Percentiles rank a stretch among this genome's conserved stretches.
These are phyloP conservation scores for Microtus pennsylvanicus DNA, from an alignment of 2,113 vertebrate species.

Conservation along the genomic window DNA sequence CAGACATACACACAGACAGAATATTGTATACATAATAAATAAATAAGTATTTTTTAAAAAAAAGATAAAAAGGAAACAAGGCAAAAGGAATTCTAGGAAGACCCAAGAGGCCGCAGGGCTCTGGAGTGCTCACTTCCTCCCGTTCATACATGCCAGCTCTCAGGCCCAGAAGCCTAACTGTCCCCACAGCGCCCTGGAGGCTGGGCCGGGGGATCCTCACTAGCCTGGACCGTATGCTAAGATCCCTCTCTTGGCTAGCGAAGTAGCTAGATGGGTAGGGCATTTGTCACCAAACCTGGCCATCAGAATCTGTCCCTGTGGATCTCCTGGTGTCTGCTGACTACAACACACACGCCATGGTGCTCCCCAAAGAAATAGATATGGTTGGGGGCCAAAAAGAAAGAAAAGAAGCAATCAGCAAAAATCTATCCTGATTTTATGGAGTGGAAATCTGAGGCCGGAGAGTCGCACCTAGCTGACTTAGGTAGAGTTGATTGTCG, in stretches of 20 bases:
- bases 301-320: neutral
- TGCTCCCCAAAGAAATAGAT: neutral
- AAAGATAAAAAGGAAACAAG: neutral
- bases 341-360: too few species aligned
- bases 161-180: neutral
- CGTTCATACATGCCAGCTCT: neutral
- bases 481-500: neutral
- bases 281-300: neutral
- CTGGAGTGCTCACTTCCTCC: fast-evolving
- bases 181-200: neutral
- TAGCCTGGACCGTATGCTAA: neutral
- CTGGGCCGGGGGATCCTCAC: too few species aligned
- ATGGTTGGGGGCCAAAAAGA: neutral
- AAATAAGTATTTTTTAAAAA: neutral
- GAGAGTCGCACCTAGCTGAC: neutral
- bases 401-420: neutral
- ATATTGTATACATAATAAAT: too few species aligned
- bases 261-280: neutral
- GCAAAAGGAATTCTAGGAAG: too few species aligned
- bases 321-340: neutral
- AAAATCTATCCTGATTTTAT: neutral
- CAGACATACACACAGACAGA: too few species aligned
- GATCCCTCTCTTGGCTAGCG: neutral
- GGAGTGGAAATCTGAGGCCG: neutral
- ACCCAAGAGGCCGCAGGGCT: neutral